Evolutionary conservation across 2,888 invertebrate species (phyloP), one percentile per base, ranked within the genome.

Genomic region (Aricia artaxerxes): DNA sequence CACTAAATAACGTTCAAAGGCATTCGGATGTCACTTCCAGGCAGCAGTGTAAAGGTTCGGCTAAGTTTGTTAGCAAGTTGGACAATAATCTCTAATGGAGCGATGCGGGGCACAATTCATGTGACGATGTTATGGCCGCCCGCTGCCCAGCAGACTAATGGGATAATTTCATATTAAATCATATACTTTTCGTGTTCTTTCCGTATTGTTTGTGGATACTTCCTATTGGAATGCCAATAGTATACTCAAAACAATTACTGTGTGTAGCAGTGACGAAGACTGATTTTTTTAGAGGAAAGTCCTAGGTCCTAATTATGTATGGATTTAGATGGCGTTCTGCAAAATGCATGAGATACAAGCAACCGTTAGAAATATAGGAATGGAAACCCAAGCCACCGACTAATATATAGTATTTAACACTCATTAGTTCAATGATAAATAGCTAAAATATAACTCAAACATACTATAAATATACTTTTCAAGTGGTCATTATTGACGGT

Each of bases 1-100:
- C 49, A 57, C 57, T 57, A 57, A 24, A 61, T 24, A 7, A 61
- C 16, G 64, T 64, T 35, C 16, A 11, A 53, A 7, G 16, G 1
- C 16, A 79, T 35, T 78, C 38, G 13, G 7, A 44, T 78, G 82
- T 53, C 88, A 31, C 82, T 84, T 92, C 92, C 76, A 89, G 87
- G 2, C 0, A 4, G 4, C n/a, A 31, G 3, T 84, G 86, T 1
- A 80, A 83, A 84, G 53, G 24, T 0, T 31, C 82, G 81, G 89
- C 88, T 89, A 89, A 88, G 90, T 88, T 87, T 86, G 89, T 88
- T 86, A 89, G 88, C 87, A 90, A 92, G 89, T 93, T 91, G 90
- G 87, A 90, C 92, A 92, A 93, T 93, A 93, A 93, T 94, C 92
- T 89, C 92, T 94, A 94, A 94, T 94, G 94, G 93, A 91, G 90